Evolutionary conservation across 2,113 vertebrate species (phyloP).

Genomic region (Rhineura floridana): DNA sequence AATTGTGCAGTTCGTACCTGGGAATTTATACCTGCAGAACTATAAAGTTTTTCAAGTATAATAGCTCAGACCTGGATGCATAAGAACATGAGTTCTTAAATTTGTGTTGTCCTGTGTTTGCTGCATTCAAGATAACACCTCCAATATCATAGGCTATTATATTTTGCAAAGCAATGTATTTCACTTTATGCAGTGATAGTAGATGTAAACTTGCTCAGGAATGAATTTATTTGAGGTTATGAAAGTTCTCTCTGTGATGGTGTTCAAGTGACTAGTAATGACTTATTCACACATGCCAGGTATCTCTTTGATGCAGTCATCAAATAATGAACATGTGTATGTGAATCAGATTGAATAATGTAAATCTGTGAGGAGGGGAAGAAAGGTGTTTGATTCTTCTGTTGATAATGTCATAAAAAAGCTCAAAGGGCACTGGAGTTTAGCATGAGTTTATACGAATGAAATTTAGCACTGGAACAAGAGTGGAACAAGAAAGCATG

Average conservation of each 20-base stretch:
- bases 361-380: not conserved
- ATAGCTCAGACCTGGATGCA: not conserved
- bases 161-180: not conserved
- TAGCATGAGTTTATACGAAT: not conserved
- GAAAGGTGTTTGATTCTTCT: not conserved
- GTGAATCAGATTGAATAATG: not conserved
- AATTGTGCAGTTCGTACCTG: not conserved
- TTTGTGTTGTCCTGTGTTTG: not conserved
- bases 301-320: not conserved
- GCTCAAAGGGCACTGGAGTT: not conserved
- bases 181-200: not conserved
- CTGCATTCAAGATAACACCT: not conserved
- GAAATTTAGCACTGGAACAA: not conserved
- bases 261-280: not conserved
- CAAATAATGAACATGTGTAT: not conserved
- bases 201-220: not conserved
- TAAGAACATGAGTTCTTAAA: not conserved
- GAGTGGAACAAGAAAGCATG: not conserved
- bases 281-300: not conserved
- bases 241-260: not conserved
- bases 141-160: not conserved
- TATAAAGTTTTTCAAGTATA: slow-evolving; percentile 21
- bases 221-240: not conserved
- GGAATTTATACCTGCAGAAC: slow-evolving; percentile 24
- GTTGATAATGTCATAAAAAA: not conserved